Evolutionary conservation across 1,140 invertebrate species (phyloP).

Genomic region (Mesaphorura yosii): DNA sequence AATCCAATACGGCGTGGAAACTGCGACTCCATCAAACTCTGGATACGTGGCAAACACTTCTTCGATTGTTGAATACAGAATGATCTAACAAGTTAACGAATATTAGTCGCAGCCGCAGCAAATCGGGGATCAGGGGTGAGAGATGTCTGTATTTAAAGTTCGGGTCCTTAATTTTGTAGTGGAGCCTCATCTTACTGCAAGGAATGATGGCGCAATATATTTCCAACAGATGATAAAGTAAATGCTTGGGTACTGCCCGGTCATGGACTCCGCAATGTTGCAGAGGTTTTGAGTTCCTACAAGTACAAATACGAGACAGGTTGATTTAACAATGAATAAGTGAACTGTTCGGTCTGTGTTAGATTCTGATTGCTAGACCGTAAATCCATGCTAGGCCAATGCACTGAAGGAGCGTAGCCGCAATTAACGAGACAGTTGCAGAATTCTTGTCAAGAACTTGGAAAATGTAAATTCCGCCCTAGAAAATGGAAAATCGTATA

Average conservation of each 20-base stretch:
- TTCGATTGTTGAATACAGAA: too few species aligned
- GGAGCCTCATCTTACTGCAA: too few species aligned
- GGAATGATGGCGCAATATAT: not conserved
- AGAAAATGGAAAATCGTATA: not conserved
- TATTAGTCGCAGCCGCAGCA: too few species aligned
- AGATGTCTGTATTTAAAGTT: too few species aligned
- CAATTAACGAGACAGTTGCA: not conserved
- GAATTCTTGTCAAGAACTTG: not conserved
- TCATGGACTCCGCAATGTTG: not conserved
- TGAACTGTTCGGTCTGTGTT: not conserved
- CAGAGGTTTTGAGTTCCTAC: not conserved
- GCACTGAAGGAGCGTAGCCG: not conserved
- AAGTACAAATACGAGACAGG: not conserved
- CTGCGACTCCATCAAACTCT: too few species aligned
- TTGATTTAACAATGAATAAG: not conserved
- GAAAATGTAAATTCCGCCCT: not conserved
- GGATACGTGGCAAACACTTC: too few species aligned
- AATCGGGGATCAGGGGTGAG: too few species aligned
- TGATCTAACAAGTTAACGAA: too few species aligned
- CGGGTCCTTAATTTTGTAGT: too few species aligned
- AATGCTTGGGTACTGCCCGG: not conserved
- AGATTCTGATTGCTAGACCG: too few species aligned
- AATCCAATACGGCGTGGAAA: too few species aligned
- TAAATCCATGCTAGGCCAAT: not conserved
- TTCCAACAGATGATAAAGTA: not conserved